Conservation (phyloP, 2,797 vertebrate genomes). For the Sebastes cheni region DNA sequence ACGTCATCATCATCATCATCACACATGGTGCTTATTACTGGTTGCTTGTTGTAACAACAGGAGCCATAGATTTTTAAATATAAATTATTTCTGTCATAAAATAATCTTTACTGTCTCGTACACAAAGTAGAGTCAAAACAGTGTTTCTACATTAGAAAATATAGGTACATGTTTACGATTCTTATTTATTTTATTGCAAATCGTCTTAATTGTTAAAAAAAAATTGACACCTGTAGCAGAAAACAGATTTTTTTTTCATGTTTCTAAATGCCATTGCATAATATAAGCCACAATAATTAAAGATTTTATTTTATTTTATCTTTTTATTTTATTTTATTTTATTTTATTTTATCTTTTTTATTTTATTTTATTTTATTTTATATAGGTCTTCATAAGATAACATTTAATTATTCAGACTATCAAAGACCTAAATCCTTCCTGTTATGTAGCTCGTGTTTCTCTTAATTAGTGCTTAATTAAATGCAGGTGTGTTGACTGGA, state of each 20-base stretch:
- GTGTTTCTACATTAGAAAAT: not conserved
- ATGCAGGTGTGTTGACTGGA: not conserved
- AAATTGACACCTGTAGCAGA: not conserved
- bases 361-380: too few relatives aligned
- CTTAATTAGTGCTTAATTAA: not conserved
- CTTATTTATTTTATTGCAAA: not conserved
- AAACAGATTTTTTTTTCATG: not conserved
- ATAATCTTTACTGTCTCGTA: not conserved
- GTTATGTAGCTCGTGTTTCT: not conserved
- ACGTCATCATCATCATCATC: not conserved
- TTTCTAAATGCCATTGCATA: not conserved
- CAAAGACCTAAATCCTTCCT: not conserved
- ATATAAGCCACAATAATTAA: too few relatives aligned
- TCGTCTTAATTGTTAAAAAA: not conserved
- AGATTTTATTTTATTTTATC: not conserved
- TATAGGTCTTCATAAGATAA: not conserved
- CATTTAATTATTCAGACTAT: not conserved
- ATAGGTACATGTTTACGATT: not conserved
- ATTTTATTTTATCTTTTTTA: too few relatives aligned
- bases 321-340: too few relatives aligned
- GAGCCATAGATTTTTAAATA: not conserved
- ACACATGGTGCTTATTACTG: constrained; percentile 24
- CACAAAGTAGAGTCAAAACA: not conserved
- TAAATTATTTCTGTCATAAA: not conserved
- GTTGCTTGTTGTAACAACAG: not conserved